Evolutionary conservation across 1,140 invertebrate genomes (phyloP).

Genomic region (Drosophila trapezifrons): DNA sequence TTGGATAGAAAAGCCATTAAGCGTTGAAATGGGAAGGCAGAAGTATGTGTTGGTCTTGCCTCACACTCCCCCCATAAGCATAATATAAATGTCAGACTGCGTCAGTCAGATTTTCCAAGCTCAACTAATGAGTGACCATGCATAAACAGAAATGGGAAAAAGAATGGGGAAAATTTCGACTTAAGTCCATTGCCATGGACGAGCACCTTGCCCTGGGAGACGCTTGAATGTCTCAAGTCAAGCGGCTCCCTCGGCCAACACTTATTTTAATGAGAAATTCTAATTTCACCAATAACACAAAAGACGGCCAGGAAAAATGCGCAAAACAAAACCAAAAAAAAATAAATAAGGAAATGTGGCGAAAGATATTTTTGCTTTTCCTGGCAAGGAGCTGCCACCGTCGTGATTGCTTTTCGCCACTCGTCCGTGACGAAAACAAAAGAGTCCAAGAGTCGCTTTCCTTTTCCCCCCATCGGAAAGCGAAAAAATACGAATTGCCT

Average conservation of each 20-base stretch:
- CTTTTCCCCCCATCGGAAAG: conserved; percentile 13
- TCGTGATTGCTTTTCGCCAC: conserved; percentile 76
- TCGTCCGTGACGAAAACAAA: conserved; percentile 80
- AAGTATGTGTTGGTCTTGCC: conserved; percentile 5
- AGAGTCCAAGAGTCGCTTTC: conserved; percentile 31
- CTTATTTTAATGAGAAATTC: conserved; percentile 83
- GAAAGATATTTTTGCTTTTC: conserved; percentile 61
- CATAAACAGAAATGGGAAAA: conserved; percentile 46
- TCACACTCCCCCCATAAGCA: conserved; percentile 7
- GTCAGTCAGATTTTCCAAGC: conserved; percentile 61
- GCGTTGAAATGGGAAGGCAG: conserved; percentile 39
- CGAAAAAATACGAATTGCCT: conserved; percentile 61
- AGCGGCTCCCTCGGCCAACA: conserved; percentile 69
- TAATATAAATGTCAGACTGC: conserved; percentile 27
- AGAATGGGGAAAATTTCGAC: conserved; percentile 26
- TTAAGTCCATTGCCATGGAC: conserved; percentile 75
- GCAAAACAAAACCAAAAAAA: conserved; percentile 33
- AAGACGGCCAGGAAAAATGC: conserved; percentile 60
- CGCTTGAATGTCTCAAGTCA: conserved; percentile 74
- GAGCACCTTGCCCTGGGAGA: conserved; percentile 66
- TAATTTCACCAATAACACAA: conserved; percentile 81
- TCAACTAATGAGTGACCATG: conserved; percentile 78
- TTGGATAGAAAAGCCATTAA: conserved; percentile 70
- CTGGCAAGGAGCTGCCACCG: conserved; percentile 24
- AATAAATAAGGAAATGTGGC: conserved; percentile 43